Base-by-base conservation (phyloP, 2,797 vertebrate species). In the Glyptemys insculpta region DNA sequence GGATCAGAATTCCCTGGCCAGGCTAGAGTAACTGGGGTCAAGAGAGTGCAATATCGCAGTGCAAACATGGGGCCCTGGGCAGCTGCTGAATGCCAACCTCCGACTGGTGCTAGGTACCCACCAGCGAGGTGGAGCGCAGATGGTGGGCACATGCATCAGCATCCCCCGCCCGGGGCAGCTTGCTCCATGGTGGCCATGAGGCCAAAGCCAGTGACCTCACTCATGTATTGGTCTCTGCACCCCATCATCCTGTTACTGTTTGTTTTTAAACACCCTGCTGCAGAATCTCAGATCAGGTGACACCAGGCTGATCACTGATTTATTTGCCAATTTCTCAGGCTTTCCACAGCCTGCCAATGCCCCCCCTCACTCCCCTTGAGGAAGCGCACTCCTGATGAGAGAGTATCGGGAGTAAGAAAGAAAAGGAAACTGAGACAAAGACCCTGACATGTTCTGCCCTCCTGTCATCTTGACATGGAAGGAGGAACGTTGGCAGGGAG, bases 381-480 rank as follows among this genome's bases (percentile, higher is more conserved):
- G 91, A 89, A 4, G 3, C 1, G 0, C 16, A 62, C 34, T 87
- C 47, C 68, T 5, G 6, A 52, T 1, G 56, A 79, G 65, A n/a
- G 21, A 25, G 52, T 53, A 85, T 34, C 0, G 0, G 52, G 68
- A n/a, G 3, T 53, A 8, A 0, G 4, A 91, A 92, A 85, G 81
- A 29, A 74, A 72, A 86, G 78, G 89, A 93, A 91, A 68, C 1
- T 1, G 56, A 68, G 92, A 94, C 95, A 95, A 95, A 95, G 83
- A 85, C 3, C 0, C 6, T n/a, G 84, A 65, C 47, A 15, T 1
- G 2, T 0, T 2, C 47, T 90, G 47, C 87, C 49, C 91, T 79
- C 90, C 90, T 47, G 76, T 41, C 54, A 16, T 62, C 57, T 85
- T 34, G 86, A 92, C 68, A 80, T 62, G 86, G 89, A 57, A 1